These are phyloP conservation scores for Diploptera punctata DNA, from an alignment of 2,888 invertebrate species.

Conservation along the genomic window DNA sequence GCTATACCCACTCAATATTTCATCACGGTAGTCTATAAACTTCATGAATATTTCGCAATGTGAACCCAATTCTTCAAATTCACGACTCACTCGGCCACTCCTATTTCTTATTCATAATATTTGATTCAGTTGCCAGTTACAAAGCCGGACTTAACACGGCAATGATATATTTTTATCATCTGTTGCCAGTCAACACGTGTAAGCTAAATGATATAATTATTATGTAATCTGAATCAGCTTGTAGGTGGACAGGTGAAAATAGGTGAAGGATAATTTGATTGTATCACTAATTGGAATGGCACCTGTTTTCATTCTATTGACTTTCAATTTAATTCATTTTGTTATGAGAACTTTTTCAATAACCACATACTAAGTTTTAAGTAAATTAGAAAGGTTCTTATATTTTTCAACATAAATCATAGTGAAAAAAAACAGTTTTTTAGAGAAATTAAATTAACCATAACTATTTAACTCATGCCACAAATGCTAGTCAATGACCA, in stretches of 20 bases:
- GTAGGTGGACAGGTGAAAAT: neutral
- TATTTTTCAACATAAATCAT: too few relatives aligned
- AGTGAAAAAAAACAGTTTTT: too few relatives aligned
- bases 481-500: too few relatives aligned
- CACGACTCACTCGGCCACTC: constrained; percentile 15
- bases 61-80: constrained; percentile 16
- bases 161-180: too few relatives aligned
- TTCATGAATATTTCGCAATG: neutral
- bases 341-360: too few relatives aligned
- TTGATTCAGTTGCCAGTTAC: neutral
- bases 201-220: constrained; percentile 16
- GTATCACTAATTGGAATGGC: neutral
- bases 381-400: too few relatives aligned
- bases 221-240: neutral
- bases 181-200: neutral
- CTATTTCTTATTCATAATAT: neutral
- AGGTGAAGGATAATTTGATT: neutral
- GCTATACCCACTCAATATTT: neutral
- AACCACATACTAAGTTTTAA: too few relatives aligned
- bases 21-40: neutral
- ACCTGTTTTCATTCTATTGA: neutral
- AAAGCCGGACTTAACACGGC: neutral
- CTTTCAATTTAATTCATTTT: too few relatives aligned
- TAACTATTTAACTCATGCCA: too few relatives aligned
- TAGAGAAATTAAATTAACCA: too few relatives aligned